Evolutionary conservation across 2,113 vertebrate species (phyloP).

Genomic region (Tragelaphus buxtoni): DNA sequence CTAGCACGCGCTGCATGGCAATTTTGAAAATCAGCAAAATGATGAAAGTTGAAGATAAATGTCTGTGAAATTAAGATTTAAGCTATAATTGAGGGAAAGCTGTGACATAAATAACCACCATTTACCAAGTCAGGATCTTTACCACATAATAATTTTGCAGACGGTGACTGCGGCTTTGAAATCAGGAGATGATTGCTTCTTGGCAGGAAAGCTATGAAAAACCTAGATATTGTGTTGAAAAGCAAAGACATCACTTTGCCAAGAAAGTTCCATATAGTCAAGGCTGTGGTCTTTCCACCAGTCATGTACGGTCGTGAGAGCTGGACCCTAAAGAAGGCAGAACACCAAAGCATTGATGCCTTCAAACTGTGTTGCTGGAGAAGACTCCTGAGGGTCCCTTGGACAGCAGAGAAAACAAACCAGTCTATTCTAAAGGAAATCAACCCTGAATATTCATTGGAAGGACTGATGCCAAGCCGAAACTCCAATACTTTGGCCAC

Average conservation of each 20-base stretch:
- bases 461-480: neutral
- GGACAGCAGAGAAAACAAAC: neutral
- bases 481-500: neutral
- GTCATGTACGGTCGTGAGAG: neutral
- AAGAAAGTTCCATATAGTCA: neutral
- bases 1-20: rapidly evolving
- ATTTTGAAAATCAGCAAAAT: neutral
- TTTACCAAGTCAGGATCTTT: neutral
- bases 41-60: neutral
- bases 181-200: neutral
- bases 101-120: neutral
- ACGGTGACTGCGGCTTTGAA: neutral
- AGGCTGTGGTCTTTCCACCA: neutral
- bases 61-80: neutral
- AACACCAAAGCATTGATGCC: neutral
- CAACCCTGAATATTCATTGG: neutral
- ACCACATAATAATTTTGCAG: neutral
- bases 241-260: neutral
- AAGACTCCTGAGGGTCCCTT: neutral
- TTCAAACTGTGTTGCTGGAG: neutral
- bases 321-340: neutral
- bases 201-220: neutral
- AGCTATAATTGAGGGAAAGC: neutral
- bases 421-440: neutral
- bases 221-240: neutral